Evolutionary conservation across 2,888 invertebrate species (phyloP), one percentile per base, ranked within the genome.

Genomic region (Drosophila aldrichi): DNA sequence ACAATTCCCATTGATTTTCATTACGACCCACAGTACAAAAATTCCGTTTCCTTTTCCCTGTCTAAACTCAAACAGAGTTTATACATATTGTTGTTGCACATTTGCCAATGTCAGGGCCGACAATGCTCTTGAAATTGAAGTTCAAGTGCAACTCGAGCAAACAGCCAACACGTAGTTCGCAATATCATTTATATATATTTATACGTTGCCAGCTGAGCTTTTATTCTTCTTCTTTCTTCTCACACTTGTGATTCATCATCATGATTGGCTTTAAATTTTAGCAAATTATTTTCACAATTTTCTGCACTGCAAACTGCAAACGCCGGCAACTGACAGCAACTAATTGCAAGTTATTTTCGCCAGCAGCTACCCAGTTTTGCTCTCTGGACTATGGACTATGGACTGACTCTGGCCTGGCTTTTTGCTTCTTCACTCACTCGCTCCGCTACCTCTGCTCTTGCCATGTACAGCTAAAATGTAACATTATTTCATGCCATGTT

Each of bases 1-100:
- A 46, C 62, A 64, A 65, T 74, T 68, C 62, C 78, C n/a, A 81
- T 82, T 87, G 82, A 82, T 87, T 82, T 81, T 81, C 66, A 81
- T 83, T 81, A 22, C 12, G 55, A 74, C 25, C 64, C 48, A 61
- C 70, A 70, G 61, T 29, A 61, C 62, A 14, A 62, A 69, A 77
- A 83, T 86, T 82, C 66, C 81, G 64, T 51, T 86, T 82, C 69
- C 69, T 46, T 51, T 79, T 43, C 64, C 34, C n/a, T 18, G 16
- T 12, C 41, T 8, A 43, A 44, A 49, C 49, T 36, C 12, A 41
- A n/a, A 41, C 14, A 44, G 25, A 49, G 32, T 58, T 67, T 44
- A 34, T 2, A 20, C 40, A 20, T 43, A 10, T 46, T 54, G 38
- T 48, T 60, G 70, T 22, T 71, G 71, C 74, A 57, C 58, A 82